Base-by-base conservation (phyloP, 2,888 invertebrate genomes). In the Tetranychus piercei region DNA sequence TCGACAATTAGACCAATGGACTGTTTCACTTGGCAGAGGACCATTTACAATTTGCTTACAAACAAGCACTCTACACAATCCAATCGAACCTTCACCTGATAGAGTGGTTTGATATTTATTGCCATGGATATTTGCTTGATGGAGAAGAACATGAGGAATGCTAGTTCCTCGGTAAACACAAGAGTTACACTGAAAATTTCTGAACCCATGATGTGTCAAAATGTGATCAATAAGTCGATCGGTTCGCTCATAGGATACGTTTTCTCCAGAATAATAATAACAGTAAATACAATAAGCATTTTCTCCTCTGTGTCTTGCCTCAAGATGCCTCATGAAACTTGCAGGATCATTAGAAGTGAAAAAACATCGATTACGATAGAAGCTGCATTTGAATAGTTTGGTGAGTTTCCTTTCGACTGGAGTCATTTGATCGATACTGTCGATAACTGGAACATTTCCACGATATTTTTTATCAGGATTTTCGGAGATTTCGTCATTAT, bases 171-270 rank as follows among this genome's bases (percentile, higher is more conserved):
- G 72, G 34, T 75, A 75, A n/a, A 72, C 44, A 45, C 75, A 75
- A 2, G 72, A 65, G 67, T 75, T 75, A 65, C 75, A 75, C 45
- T 75, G 75, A 64, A 64, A 75, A 64, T 45, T 44, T n/a, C 75
- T 71, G 34, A 66, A 72, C 1, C 18, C 22, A 45, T 75, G 75
- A 43, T 65, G 15, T 22, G 23, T 55, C 1, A 65, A 23, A 44
- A 72, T 72, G 66, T 75, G 75, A 64, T 72, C 72, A 66, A 75
- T 67, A 71, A 75, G 44, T 20, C 34, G 1, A 0, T 20, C 20
- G 1, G 22, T 6, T 11, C 20, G 11, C 4, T 69, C 22, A 22
- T 23, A 69, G 6, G 20, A 8, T n/a, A 7, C 11, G 6, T n/a
- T 23, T 11, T 69, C 34, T 22, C 69, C 69, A 69, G 20, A 20